Base-by-base conservation (phyloP, 2,797 vertebrate species). In the Margarornis squamiger region DNA sequence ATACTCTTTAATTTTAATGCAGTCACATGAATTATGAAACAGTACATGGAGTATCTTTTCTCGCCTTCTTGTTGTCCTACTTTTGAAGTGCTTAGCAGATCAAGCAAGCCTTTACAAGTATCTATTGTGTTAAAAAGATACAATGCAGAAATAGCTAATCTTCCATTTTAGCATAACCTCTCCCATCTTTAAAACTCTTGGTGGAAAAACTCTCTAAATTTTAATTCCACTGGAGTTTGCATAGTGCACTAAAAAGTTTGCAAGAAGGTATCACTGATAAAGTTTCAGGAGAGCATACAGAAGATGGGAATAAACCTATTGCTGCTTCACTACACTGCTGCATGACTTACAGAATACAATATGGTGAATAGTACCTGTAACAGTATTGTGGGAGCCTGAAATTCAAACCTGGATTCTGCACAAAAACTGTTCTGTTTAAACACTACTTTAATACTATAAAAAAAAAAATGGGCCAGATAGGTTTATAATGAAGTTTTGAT, bases 401-500 rank as follows among this genome's bases (percentile, higher is more conserved):
- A 88, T 26, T 38, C 70, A 68, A 89, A 81, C 20, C 15, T 36
- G 46, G 34, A 55, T 71, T 80, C 58, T 62, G 39, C 52, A 83
- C 18, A 19, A 58, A 91, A 95, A n/a, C 38, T 4, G 17, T 58
- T 61, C 58, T 67, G 15, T 75, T 92, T 89, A 81, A 95, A 81
- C 29, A 43, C 11, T 41, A 59, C 27, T 55, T 90, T 61, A 91
- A 77, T 20, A 45, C 19, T 71, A 46, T 10, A 5, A 61, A 93
- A 76, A 88, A 76, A 88, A 79, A 84, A 20, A 75, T 4, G 10
- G 27, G 52, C n/a, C 48, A 38, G 41, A 49, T 16, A 91, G 36
- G 41, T 58, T 93, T 70, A 79, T 67, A 93, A 90, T 68, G 41
- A 86, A 93, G 58, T 57, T 96, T 81, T 93, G 52, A 89, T 83